Percentiles rank a stretch among this genome's conserved stretches.
Evolutionary conservation across 1,140 invertebrate species (phyloP).

Genomic region (Cherax destructor): DNA sequence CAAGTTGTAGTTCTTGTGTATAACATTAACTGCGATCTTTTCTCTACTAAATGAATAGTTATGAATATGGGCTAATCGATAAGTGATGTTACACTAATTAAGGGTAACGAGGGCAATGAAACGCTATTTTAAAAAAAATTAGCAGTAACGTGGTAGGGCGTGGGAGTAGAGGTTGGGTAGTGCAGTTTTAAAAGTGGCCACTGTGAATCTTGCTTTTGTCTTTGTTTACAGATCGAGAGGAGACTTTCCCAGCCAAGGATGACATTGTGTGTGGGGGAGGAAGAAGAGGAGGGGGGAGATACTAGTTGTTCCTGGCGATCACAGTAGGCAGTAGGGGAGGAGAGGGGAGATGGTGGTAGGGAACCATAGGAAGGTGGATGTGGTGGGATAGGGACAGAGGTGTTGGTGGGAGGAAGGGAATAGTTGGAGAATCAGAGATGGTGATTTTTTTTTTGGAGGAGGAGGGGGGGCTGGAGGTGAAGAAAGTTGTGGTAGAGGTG

Average conservation of each 20-base stretch:
- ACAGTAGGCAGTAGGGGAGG: not conserved
- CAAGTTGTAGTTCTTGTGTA: not conserved
- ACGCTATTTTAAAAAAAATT: not conserved
- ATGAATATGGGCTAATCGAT: too few species aligned
- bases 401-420: too few species aligned
- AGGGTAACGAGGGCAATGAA: not conserved
- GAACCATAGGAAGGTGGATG: not conserved
- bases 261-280: not conserved
- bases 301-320: not conserved
- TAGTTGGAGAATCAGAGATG: too few species aligned
- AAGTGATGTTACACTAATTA: not conserved
- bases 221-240: not conserved
- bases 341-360: not conserved
- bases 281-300: not conserved
- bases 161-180: not conserved
- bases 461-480: not conserved
- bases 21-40: not conserved
- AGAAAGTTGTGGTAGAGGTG: too few species aligned
- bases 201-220: not conserved
- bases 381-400: too few species aligned
- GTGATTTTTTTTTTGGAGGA: too few species aligned
- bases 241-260: not conserved
- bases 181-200: not conserved
- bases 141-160: not conserved
- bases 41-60: too few species aligned